phyloP scores from a whole-genome alignment of 2,113 vertebrate species.

The Tragelaphus strepsiceros region DNA sequence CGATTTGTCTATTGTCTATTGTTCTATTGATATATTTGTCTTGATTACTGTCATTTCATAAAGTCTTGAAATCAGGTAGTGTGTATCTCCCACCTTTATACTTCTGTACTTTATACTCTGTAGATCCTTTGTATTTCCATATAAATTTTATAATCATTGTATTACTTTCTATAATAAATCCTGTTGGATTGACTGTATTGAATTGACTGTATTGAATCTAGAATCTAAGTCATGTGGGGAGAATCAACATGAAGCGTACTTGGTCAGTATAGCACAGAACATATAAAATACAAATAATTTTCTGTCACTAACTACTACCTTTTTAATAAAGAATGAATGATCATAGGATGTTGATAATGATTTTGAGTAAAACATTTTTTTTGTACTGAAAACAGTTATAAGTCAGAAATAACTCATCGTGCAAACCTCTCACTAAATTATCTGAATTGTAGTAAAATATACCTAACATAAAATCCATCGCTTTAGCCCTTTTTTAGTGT shows the following conservation, averaged over 20 bases:
- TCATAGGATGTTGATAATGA: background rate
- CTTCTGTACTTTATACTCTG: background rate
- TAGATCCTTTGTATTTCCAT: background rate
- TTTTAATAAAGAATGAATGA: background rate
- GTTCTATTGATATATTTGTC: background rate
- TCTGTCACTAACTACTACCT: background rate
- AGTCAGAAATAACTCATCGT: background rate
- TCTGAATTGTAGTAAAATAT: background rate
- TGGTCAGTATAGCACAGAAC: background rate
- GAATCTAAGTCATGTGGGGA: background rate
- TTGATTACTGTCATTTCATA: background rate
- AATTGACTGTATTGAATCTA: background rate
- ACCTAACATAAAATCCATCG: background rate
- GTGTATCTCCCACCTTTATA: background rate
- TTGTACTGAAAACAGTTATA: background rate
- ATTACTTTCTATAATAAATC: background rate
- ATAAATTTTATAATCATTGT: background rate
- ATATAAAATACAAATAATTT: background rate
- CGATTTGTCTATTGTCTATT: background rate
- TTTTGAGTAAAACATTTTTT: background rate
- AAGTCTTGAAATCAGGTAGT: background rate
- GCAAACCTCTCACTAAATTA: background rate
- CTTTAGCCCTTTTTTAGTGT: background rate
- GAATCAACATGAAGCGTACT: background rate
- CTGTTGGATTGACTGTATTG: background rate